Conservation (phyloP, 1,140 invertebrate genomes). For the Centruroides sculpturatus region DNA sequence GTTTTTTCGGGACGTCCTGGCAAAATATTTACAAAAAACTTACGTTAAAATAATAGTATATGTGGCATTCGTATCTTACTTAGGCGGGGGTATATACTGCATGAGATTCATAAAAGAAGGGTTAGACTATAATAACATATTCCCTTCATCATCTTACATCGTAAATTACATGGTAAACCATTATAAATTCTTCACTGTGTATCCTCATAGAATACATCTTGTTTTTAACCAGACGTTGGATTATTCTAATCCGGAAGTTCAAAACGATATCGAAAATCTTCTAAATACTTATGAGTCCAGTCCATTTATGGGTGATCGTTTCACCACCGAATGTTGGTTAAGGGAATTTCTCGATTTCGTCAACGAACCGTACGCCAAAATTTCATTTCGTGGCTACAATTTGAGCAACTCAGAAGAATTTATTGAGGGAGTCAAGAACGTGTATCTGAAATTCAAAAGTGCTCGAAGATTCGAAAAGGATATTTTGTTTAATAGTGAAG, state of each 20-base stretch:
- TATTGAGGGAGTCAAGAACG: constrained; percentile 53
- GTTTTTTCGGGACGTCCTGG: constrained; percentile 72
- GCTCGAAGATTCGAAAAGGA: constrained; percentile 55
- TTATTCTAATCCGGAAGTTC: constrained; percentile 54
- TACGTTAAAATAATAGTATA: constrained; percentile 57
- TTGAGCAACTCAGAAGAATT: constrained; percentile 56
- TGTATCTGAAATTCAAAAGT: constrained; percentile 22
- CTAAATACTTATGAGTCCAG: constrained; percentile 63
- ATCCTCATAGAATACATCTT: constrained; percentile 75
- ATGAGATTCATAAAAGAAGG: constrained; percentile 75
- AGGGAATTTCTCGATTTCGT: constrained; percentile 64
- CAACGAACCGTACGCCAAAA: constrained; percentile 50
- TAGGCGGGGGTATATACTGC: constrained; percentile 70
- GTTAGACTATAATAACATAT: constrained; percentile 63
- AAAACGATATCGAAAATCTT: constrained; percentile 46
- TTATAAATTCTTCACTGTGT: constrained; percentile 73
- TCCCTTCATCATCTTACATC: constrained; percentile 71
- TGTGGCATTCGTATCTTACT: constrained; percentile 58
- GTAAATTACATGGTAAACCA: constrained; percentile 74
- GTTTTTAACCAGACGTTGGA: constrained; percentile 65
- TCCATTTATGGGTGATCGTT: constrained; percentile 48
- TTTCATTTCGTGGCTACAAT: constrained; percentile 41
- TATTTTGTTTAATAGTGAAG: constrained; percentile 60
- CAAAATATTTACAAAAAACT: constrained; percentile 54
- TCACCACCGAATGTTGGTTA: constrained; percentile 83